phyloP scores from a whole-genome alignment of 2,888 invertebrate genomes.

The Erebia palarica region DNA sequence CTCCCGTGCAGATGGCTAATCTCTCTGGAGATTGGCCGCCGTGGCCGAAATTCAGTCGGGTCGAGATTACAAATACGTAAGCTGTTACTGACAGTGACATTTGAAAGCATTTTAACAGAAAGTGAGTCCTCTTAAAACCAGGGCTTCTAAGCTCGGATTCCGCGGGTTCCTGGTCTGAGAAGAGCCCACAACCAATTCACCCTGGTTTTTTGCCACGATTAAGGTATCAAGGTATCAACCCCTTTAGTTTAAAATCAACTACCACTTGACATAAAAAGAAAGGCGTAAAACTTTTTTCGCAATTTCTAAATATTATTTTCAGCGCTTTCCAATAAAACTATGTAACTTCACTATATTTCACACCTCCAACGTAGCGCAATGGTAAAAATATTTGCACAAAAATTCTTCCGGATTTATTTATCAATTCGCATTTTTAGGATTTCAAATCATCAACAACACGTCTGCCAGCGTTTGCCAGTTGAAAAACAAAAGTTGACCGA shows the following conservation, averaged over 20 bases:
- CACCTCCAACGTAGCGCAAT: not conserved
- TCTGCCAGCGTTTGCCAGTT: not conserved
- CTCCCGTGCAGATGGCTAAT: too few relatives aligned
- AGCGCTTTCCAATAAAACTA: not conserved
- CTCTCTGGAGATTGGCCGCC: too few relatives aligned
- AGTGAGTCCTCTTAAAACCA: too few relatives aligned
- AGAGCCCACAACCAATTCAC: too few relatives aligned
- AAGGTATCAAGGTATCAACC: too few relatives aligned
- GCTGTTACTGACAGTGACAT: not conserved
- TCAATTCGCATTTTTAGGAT: constrained; percentile 1
- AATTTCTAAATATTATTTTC: not conserved
- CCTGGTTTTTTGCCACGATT: too few relatives aligned
- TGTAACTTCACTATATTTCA: not conserved
- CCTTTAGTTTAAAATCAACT: too few relatives aligned
- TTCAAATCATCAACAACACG: not conserved
- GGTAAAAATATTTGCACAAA: constrained; percentile 5
- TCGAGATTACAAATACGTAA: not conserved
- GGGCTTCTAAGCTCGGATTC: too few relatives aligned
- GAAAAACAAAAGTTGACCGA: constrained; percentile 3
- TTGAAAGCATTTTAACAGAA: too few relatives aligned
- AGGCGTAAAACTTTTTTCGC: not conserved
- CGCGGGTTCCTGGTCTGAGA: too few relatives aligned
- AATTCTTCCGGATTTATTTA: not conserved
- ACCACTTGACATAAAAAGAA: too few relatives aligned
- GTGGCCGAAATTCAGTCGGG: too few relatives aligned